Conservation (phyloP, 2,113 vertebrate species). For the Chrysochloris asiatica region DNA sequence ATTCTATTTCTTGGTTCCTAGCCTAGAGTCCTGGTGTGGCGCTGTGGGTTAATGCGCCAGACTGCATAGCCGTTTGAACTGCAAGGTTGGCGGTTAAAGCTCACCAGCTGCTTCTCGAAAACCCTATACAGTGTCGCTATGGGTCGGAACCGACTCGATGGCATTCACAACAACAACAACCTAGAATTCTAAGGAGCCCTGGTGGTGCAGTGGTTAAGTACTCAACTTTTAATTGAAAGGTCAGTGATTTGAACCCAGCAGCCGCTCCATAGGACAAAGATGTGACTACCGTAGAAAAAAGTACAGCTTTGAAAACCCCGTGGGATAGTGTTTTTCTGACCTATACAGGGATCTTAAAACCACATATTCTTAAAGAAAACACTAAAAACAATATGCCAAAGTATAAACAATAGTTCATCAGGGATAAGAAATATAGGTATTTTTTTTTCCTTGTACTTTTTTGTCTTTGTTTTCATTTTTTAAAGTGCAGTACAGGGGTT, state of each 20-base stretch:
- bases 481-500: neutral
- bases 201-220: neutral
- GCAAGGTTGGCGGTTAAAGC: too few species aligned
- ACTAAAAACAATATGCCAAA: constrained; percentile 7
- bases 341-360: neutral
- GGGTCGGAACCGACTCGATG: too few species aligned
- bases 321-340: neutral
- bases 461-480: neutral
- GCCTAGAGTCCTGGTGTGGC: too few species aligned
- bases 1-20: neutral
- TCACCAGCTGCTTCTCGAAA: too few species aligned
- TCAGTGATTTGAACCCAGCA: neutral
- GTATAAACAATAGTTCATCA: neutral
- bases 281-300: neutral
- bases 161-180: too few species aligned
- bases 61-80: too few species aligned
- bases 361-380: neutral
- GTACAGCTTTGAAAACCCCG: neutral
- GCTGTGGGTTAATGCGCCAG: too few species aligned
- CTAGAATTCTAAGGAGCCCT: neutral
- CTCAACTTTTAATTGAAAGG: neutral
- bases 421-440: too few species aligned
- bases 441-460: neutral
- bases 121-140: too few species aligned
- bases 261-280: neutral